phyloP scores from a whole-genome alignment of 2,797 vertebrate genomes.

The Thalassophryne amazonica region DNA sequence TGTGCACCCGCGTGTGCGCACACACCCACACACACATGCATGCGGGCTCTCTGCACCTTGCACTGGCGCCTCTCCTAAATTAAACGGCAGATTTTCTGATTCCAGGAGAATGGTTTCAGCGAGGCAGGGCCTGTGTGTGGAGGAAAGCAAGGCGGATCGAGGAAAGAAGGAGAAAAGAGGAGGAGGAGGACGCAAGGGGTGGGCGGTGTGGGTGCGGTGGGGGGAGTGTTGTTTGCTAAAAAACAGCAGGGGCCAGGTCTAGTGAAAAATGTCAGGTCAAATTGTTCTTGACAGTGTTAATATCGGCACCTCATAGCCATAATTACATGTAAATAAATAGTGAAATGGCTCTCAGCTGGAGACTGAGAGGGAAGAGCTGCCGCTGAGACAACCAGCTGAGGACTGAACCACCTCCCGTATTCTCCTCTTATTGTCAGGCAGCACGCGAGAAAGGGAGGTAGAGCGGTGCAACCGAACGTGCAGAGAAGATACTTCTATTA shows the following conservation, averaged over 20 bases:
- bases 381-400: constrained; percentile 80
- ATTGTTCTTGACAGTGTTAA: constrained; percentile 95
- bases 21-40: constrained; percentile 14
- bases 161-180: constrained; percentile 38
- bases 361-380: constrained; percentile 66
- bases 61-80: constrained; percentile 74
- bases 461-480: constrained; percentile 25
- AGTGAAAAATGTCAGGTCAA: constrained; percentile 94
- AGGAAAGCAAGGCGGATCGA: constrained; percentile 51
- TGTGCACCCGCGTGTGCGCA: neutral
- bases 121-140: constrained; percentile 37
- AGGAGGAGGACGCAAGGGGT: neutral
- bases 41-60: constrained; percentile 56
- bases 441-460: constrained; percentile 32
- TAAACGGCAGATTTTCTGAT: constrained; percentile 89
- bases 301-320: constrained; percentile 89
- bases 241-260: constrained; percentile 72
- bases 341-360: constrained; percentile 87
- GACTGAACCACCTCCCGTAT: constrained; percentile 48
- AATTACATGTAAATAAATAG: constrained; percentile 98
- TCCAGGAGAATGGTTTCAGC: constrained; percentile 71
- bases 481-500: constrained; percentile 12
- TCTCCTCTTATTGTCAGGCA: constrained; percentile 40
- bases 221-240: constrained; percentile 53
- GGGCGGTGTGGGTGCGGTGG: constrained; percentile 5